Evolutionary conservation across 2,113 vertebrate species (phyloP).

Genomic region (Rhipidura dahli): DNA sequence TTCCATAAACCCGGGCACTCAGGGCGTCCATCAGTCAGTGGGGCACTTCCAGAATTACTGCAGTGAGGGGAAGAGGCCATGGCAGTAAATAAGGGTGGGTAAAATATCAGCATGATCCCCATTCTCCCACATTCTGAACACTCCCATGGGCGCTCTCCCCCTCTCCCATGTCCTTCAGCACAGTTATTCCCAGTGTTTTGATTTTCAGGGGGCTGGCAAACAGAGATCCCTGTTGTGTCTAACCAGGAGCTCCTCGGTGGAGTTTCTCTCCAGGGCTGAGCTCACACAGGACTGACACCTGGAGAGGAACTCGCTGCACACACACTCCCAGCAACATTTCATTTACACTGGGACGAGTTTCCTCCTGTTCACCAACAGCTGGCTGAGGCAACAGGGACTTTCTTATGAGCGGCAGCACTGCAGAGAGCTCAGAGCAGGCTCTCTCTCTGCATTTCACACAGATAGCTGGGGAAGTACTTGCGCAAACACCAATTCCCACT

Average conservation of each 20-base stretch:
- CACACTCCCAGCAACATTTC: background rate
- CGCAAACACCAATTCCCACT: background rate
- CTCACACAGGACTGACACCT: background rate
- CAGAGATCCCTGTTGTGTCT: background rate
- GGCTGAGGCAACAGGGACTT: background rate
- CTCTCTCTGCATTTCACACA: background rate
- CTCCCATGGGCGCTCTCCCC: background rate
- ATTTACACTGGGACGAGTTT: background rate
- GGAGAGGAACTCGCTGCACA: background rate
- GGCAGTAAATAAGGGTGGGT: background rate
- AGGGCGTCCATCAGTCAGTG: background rate
- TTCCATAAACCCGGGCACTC: background rate
- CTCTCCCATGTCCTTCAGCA: background rate
- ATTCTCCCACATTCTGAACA: accelerated
- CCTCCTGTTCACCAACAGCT: background rate
- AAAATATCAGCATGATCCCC: accelerated
- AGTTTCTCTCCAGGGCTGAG: accelerated
- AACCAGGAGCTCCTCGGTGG: background rate
- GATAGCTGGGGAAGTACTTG: background rate
- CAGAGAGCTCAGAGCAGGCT: background rate
- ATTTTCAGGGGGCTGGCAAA: background rate
- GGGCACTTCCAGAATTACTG: background rate
- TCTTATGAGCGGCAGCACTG: background rate
- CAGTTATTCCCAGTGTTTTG: background rate
- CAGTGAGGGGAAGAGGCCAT: background rate